Evolutionary conservation across 1,140 invertebrate species (phyloP).

Genomic region (Bombus confusus): DNA sequence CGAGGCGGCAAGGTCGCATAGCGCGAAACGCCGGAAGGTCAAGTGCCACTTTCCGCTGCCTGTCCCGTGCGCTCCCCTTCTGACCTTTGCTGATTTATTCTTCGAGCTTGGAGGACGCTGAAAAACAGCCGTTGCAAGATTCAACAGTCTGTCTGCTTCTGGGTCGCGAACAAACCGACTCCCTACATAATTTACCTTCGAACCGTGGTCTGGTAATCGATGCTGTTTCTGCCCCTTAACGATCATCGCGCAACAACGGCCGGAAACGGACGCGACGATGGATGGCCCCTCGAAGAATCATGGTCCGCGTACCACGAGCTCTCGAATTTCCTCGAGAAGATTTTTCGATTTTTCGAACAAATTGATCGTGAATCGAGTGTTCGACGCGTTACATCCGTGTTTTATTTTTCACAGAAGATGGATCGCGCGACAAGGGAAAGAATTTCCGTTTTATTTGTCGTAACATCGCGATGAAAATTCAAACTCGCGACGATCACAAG

Average conservation of each 20-base stretch:
- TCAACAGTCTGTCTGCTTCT: slow-evolving; percentile 9
- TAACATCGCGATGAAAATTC: no score
- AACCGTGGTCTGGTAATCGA: neutral
- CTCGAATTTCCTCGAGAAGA: neutral
- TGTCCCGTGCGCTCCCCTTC: slow-evolving; percentile 8
- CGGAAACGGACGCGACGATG: neutral
- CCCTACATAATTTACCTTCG: slow-evolving; percentile 24
- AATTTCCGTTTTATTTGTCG: no score
- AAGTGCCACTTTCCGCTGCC: slow-evolving; percentile 43
- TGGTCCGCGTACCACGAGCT: neutral
- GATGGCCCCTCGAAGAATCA: neutral
- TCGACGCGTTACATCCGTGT: no score
- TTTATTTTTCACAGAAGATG: no score
- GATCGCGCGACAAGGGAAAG: no score
- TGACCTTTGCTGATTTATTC: slow-evolving; percentile 55
- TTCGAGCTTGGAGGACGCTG: slow-evolving; percentile 23
- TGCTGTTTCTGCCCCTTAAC: neutral
- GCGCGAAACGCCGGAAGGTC: slow-evolving; percentile 42
- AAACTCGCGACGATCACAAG: no score
- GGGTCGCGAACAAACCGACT: neutral
- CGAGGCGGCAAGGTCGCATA: slow-evolving; percentile 51
- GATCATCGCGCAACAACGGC: neutral
- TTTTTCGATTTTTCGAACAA: neutral
- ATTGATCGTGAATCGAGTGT: neutral
- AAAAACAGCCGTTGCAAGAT: slow-evolving; percentile 53